Evolutionary conservation across 2,888 invertebrate species (phyloP), one percentile per base, ranked within the genome.

Genomic region (Schizotus pectinicornis): DNA sequence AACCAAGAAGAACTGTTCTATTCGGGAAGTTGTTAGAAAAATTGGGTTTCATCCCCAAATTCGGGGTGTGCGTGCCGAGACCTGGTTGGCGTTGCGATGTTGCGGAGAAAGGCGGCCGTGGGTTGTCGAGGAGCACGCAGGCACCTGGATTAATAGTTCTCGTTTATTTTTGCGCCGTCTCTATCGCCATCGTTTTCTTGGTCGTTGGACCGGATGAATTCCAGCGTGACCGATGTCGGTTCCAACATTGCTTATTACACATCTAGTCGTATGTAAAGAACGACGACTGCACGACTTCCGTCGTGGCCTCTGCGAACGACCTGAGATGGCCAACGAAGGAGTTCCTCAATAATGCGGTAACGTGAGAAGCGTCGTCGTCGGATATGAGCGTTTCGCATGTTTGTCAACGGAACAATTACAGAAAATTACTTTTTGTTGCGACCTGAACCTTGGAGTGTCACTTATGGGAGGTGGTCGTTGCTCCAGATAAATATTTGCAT

Each of bases 271-370:
- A 53, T 33, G 53, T 53, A 53, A 53, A 53, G 53, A 53, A 53
- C 35, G 43, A 42, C 42, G 51, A 52, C 41, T 9, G 38, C 46
- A 53, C 46, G 46, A 46, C 55, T 55, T 55, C 55, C 55, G 55
- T 48, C 55, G 41, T 48, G 55, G 55, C 55, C 55, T 42, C 51
- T 35, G 47, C 48, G 48, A 55, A 48, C 55, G 55, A 47, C 48
- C 55, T 55, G 47, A 34, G 34, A 36, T 31, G 33, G 38, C 53
- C 37, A 53, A 35, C 41, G 41, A 41, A 30, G 54, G 47, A 45
- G 41, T 22, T 22, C 22, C 22, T 22, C 22, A 22, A 22, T 22
- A 22, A 22, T 22, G 22, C 35, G 12, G 34, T 32, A 53, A 38
- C 41, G 52, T 43, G 42, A 42, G 52, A 52, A 42, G 35, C 43